Conservation (phyloP, 2,113 vertebrate species). For the Psittacula cyanocephala region DNA sequence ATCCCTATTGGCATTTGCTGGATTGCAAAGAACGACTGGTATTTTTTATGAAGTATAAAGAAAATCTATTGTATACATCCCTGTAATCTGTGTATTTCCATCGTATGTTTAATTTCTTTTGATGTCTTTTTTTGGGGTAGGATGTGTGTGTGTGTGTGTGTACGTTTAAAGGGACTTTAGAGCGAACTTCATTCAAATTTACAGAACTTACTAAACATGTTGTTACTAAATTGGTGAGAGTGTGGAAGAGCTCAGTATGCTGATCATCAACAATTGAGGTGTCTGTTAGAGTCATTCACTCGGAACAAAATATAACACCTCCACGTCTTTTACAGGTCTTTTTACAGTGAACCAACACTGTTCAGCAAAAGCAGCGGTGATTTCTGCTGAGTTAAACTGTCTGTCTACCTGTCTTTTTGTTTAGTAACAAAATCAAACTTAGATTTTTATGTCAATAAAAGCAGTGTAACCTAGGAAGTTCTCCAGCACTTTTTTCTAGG, state of each 20-base stretch:
- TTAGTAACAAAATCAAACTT: not conserved
- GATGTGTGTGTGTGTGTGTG: fast-evolving
- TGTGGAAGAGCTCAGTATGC: fast-evolving
- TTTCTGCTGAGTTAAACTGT: not conserved
- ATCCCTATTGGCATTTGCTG: too few species aligned
- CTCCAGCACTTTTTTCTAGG: not conserved
- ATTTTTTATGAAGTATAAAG: not conserved
- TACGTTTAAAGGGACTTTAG: not conserved
- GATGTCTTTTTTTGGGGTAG: not conserved
- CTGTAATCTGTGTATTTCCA: not conserved
- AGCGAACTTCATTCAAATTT: not conserved
- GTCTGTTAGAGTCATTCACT: not conserved
- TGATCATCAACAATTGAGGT: not conserved
- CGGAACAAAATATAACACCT: not conserved
- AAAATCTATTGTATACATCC: not conserved
- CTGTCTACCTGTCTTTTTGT: not conserved
- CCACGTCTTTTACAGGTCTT: not conserved
- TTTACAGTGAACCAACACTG: not conserved
- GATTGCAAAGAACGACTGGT: not conserved
- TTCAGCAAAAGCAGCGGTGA: not conserved
- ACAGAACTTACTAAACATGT: not conserved
- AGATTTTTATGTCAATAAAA: not conserved
- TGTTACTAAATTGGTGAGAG: not conserved
- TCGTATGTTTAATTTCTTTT: not conserved
- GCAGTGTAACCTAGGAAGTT: not conserved